Evolutionary conservation across 2,888 invertebrate genomes (phyloP).

Genomic region (Chaetogeoica ovagalla): DNA sequence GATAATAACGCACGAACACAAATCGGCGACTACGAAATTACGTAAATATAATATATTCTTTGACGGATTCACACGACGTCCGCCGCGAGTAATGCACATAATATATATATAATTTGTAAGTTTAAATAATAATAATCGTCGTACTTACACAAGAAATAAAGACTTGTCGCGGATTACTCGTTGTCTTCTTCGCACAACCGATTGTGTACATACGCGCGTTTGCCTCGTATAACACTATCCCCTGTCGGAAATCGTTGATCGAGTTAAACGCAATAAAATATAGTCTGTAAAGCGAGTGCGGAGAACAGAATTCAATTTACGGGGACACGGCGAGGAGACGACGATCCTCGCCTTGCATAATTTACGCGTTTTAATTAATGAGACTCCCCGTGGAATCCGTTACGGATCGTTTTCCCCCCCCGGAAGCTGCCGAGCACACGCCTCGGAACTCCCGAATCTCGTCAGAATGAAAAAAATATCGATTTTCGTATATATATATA

Average conservation of each 20-base stretch:
- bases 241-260: constrained; percentile 10
- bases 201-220: neutral
- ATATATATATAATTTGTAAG: too few species aligned
- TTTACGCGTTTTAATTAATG: constrained; percentile 53
- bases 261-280: constrained; percentile 20
- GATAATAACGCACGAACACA: too few species aligned
- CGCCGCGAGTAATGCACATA: too few species aligned
- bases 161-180: too few species aligned
- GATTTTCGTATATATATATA: too few species aligned
- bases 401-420: constrained; percentile 39
- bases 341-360: constrained; percentile 50
- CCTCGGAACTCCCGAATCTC: neutral
- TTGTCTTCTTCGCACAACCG: neutral
- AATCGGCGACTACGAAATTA: too few species aligned
- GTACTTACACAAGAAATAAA: too few species aligned
- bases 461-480: neutral
- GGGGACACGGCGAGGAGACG: constrained; percentile 21
- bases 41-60: too few species aligned
- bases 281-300: neutral
- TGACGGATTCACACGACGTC: too few species aligned
- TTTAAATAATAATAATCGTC: too few species aligned
- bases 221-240: neutral
- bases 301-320: constrained; percentile 42
- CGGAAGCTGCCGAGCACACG: neutral
- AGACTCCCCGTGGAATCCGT: constrained; percentile 52